These are phyloP conservation scores for Botia almorhae DNA, from an alignment of 2,797 vertebrate genomes.

Conservation along the genomic window DNA sequence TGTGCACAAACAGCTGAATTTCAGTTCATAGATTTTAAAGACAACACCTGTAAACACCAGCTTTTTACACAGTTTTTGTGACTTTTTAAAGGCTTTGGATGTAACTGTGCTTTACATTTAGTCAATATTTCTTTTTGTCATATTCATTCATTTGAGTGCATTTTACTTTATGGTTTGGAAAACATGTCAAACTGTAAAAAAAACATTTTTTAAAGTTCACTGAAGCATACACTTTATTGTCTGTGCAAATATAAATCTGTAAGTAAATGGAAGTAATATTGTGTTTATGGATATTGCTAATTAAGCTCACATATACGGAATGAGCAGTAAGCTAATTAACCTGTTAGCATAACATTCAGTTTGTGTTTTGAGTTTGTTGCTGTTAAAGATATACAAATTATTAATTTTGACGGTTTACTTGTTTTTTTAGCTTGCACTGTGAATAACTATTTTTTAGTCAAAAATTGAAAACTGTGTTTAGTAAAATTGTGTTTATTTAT, in stretches of 20 bases:
- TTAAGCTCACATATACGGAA: background rate
- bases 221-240: no score
- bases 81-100: background rate
- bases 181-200: no score
- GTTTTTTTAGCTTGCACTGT: background rate
- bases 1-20: slow-evolving; percentile 50
- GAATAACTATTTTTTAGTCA: background rate
- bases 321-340: background rate
- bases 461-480: background rate
- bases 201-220: no score
- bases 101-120: background rate
- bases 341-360: background rate
- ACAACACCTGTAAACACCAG: background rate
- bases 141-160: background rate
- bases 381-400: background rate
- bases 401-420: background rate
- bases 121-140: background rate
- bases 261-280: background rate
- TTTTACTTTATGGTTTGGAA: background rate
- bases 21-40: slow-evolving; percentile 20
- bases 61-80: background rate
- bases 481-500: background rate
- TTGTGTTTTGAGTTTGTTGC: background rate
- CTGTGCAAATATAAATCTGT: no score
- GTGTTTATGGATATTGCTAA: background rate